These are phyloP conservation scores for Catocala fraxini DNA, from an alignment of 2,888 invertebrate species.

Conservation along the genomic window DNA sequence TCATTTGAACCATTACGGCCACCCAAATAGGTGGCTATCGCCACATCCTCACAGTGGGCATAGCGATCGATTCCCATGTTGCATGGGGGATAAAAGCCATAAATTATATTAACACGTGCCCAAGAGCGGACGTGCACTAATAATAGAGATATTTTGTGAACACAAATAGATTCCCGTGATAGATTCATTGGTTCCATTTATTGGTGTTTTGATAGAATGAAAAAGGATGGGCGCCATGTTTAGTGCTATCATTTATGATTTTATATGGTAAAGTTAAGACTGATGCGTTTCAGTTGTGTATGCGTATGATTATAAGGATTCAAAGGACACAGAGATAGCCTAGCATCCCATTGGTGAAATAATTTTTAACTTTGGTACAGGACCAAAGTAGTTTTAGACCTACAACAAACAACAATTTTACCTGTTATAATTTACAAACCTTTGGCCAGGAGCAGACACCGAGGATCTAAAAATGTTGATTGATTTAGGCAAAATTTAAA, in stretches of 20 bases:
- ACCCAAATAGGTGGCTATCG: conserved; percentile 40
- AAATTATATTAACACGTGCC: conserved; percentile 61
- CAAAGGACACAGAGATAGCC: no score
- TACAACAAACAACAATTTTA: no score
- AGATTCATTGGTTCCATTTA: conserved; percentile 43
- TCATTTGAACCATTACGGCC: conserved; percentile 29
- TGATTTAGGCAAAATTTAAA: no score
- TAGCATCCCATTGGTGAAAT: no score
- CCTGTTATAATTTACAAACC: no score
- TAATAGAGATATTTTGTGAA: conserved; percentile 49
- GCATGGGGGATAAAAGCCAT: conserved; percentile 49
- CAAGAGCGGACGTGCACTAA: conserved; percentile 53
- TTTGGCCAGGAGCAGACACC: no score
- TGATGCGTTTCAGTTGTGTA: no score
- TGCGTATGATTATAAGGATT: no score
- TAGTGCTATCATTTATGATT: not conserved
- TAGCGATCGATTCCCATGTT: conserved; percentile 42
- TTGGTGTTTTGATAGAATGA: conserved; percentile 22
- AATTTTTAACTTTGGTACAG: no score
- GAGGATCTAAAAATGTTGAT: no score
- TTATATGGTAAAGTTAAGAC: no score
- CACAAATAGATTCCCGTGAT: conserved; percentile 42
- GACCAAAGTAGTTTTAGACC: no score
- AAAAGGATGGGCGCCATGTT: not conserved
- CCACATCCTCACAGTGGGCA: conserved; percentile 47